Evolutionary conservation across 2,797 vertebrate species (phyloP).

Genomic region (Gila robusta): DNA sequence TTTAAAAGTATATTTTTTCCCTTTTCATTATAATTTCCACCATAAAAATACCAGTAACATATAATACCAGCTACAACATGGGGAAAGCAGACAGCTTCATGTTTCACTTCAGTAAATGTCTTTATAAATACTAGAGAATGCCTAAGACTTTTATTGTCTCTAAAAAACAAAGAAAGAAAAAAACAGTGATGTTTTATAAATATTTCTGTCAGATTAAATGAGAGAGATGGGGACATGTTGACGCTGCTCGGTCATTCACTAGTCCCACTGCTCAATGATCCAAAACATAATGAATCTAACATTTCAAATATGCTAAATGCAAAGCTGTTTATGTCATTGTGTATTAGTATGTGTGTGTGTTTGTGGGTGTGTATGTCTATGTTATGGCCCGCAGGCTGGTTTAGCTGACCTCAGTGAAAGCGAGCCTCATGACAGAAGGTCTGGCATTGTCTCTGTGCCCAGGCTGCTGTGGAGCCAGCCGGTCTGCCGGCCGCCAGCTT

Average conservation of each 20-base stretch:
- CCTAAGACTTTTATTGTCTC: not conserved
- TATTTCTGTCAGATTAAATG: slow-evolving; percentile 12
- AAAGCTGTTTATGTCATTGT: slow-evolving; percentile 50
- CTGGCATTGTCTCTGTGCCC: slow-evolving; percentile 87
- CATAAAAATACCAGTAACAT: slow-evolving; percentile 2
- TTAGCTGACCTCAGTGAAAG: slow-evolving; percentile 84
- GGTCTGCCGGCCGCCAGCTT: slow-evolving; percentile 86
- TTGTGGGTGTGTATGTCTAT: slow-evolving; percentile 48
- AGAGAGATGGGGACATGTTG: slow-evolving; percentile 20
- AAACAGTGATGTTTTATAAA: slow-evolving; percentile 13
- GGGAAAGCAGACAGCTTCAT: not conserved
- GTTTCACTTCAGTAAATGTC: slow-evolving; percentile 1
- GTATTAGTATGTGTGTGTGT: slow-evolving; percentile 39
- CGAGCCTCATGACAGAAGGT: slow-evolving; percentile 82
- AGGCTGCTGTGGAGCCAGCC: slow-evolving; percentile 85
- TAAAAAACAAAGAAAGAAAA: not conserved
- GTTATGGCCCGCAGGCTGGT: slow-evolving; percentile 73
- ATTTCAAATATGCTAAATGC: slow-evolving; percentile 46
- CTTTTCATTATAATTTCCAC: not conserved
- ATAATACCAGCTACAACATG: not conserved
- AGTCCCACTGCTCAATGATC: slow-evolving; percentile 13
- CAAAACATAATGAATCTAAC: slow-evolving; percentile 36
- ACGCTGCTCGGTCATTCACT: not conserved
- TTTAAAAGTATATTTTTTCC: not conserved
- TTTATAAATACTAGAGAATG: slow-evolving; percentile 20